Base-by-base conservation (phyloP, 2,113 vertebrate species). In the Stegastes partitus region DNA sequence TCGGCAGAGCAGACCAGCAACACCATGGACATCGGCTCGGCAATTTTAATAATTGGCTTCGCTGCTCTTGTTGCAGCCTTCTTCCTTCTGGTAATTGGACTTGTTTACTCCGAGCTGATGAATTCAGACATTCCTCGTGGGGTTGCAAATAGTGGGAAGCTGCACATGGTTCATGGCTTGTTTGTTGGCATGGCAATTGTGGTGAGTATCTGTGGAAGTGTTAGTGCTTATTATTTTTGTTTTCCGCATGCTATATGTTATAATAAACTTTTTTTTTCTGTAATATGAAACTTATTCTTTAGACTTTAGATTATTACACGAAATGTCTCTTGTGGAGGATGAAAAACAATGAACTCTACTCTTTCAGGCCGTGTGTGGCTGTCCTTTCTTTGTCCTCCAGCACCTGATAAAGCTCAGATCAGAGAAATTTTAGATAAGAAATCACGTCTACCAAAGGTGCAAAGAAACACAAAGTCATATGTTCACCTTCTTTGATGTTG, bases 101-200 rank as follows among this genome's bases (percentile, higher is more conserved):
- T 93, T 49, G 89, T 95, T 79, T 95, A 94, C 77, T 92, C 94
- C 9, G 92, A 95, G 76, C 66, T 95, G 74, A 94, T 94, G 87
- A 95, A 96, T 84, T 93, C 94, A 18, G 90, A 96, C 74, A 92
- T 96, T 85, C 96, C 96, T 85, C 78, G 71, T 22, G 94, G 94
- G 82, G 87, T 96, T 79, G 85, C 81, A 50, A 89, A 90, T 77
- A 86, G 93, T 11, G 11, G 89, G 57, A 96, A 95, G 83, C 94
- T 96, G 6, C 91, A 81, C 42, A 67, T 89, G 44, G 55, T 95
- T 76, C 93, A 96, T 14, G 56, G 94, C 14, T 22, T 86, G 66
- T 87, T 90, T 71, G 92, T 96, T 25, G 82, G 90, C 59, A 90
- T 83, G 44, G 93, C 91, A 53, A 76, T 94, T 67, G 63, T 94